Percentiles rank a stretch among this genome's conserved stretches.
Conservation (phyloP, 2,888 invertebrate genomes). For the Cabera pusaria region DNA sequence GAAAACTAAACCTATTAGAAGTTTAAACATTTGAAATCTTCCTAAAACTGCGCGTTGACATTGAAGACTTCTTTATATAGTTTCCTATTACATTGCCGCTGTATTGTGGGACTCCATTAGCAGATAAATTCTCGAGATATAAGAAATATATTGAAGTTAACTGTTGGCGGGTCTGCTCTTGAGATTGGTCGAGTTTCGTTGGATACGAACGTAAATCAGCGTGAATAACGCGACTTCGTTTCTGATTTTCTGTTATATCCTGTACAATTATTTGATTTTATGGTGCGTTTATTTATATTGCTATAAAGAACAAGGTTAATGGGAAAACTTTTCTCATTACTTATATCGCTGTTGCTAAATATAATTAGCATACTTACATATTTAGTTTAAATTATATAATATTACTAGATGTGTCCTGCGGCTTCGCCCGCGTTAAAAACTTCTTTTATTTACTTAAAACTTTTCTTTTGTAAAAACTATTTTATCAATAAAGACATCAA, state of each 20-base stretch:
- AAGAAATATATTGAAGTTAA: conserved; percentile 17
- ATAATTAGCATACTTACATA: no score
- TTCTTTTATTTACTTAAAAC: no score
- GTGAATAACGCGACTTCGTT: conserved; percentile 5
- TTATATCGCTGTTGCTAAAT: no score
- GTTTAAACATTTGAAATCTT: no score
- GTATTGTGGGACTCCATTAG: conserved; percentile 9
- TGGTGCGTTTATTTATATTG: background rate
- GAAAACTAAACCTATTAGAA: no score
- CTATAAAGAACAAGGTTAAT: no score
- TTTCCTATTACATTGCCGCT: conserved; percentile 10
- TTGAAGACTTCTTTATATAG: conserved; percentile 10
- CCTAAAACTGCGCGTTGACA: conserved; percentile 9
- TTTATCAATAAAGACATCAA: no score
- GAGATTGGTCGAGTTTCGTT: conserved; percentile 8
- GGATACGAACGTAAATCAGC: conserved; percentile 11
- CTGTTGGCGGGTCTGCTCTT: conserved; percentile 10
- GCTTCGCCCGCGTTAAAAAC: no score
- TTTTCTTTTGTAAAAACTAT: no score
- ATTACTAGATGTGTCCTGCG: no score
- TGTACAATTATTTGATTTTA: conserved; percentile 1
- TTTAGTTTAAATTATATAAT: no score
- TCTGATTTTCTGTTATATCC: conserved; percentile 1
- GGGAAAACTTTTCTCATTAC: no score
- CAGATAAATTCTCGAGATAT: conserved; percentile 12